Conservation (phyloP, 2,797 vertebrate species). For the Spinus olivaceus region DNA sequence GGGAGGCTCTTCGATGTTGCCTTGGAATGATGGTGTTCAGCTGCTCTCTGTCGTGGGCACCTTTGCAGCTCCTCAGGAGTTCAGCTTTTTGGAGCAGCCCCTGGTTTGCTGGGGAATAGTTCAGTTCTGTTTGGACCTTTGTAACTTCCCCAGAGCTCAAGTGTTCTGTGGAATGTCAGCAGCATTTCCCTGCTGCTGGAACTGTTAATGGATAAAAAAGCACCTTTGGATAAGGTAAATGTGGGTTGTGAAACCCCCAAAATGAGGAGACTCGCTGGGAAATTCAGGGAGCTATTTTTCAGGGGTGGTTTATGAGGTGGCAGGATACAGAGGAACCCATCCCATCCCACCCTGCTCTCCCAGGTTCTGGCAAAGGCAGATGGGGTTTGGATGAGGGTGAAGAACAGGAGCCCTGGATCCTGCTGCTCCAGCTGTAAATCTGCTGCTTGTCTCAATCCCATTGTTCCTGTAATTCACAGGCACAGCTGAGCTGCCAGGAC, state of each 20-base stretch:
- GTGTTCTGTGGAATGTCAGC: accelerated
- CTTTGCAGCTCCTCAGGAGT: neutral
- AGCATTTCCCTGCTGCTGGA: neutral
- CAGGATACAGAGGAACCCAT: neutral
- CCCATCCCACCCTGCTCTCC: neutral
- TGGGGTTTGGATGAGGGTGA: neutral
- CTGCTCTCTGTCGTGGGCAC: neutral
- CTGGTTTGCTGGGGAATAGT: neutral
- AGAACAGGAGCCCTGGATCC: neutral
- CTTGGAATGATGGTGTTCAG: accelerated
- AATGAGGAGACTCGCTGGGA: neutral
- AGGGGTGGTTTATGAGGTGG: neutral
- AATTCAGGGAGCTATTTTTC: neutral
- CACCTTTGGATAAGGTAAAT: neutral
- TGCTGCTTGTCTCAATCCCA: neutral
- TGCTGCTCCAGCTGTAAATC: neutral
- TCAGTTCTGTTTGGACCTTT: accelerated
- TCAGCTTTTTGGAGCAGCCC: neutral
- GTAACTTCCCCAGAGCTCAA: neutral
- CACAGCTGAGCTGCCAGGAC: neutral
- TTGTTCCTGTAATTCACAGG: neutral
- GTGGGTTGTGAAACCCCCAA: neutral
- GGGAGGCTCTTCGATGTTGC: neutral
- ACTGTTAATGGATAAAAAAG: neutral
- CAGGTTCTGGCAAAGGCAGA: neutral